Percentiles rank a stretch among this genome's conserved stretches.
These are phyloP conservation scores for Berghia stephanieae DNA, from an alignment of 1,140 invertebrate genomes.

Conservation along the genomic window DNA sequence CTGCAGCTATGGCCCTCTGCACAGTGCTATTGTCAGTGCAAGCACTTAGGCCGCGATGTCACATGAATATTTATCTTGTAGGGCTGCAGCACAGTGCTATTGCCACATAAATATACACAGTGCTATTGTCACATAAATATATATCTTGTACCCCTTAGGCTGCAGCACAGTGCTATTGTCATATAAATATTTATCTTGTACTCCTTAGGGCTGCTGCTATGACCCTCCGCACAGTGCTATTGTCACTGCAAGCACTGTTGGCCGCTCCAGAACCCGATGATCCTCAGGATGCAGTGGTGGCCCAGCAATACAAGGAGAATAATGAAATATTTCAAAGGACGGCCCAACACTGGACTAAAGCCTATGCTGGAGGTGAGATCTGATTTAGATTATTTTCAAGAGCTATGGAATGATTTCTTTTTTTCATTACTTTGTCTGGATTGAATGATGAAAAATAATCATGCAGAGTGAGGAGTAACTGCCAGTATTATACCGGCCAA, in stretches of 20 bases:
- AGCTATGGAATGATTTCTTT: neutral
- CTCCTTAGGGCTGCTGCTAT: slow-evolving; percentile 91
- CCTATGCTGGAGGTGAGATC: slow-evolving; percentile 79
- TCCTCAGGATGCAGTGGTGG: slow-evolving; percentile 88
- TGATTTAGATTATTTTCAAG: neutral
- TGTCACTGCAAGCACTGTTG: slow-evolving; percentile 90
- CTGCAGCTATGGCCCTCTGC: too few species aligned
- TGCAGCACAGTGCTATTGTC: too few species aligned
- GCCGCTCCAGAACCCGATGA: slow-evolving; percentile 95
- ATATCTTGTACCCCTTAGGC: too few species aligned
- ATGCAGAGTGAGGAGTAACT: neutral
- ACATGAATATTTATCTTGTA: too few species aligned
- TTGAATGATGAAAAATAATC: neutral
- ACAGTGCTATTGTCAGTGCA: too few species aligned
- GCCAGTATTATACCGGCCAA: neutral
- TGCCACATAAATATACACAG: too few species aligned
- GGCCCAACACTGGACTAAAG: slow-evolving; percentile 93
- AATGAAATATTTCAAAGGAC: slow-evolving; percentile 86
- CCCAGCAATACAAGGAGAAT: slow-evolving; percentile 93
- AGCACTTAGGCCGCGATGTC: too few species aligned
- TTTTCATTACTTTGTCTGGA: neutral
- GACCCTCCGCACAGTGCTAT: slow-evolving; percentile 93
- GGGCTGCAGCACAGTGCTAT: too few species aligned
- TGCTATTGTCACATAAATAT: too few species aligned
- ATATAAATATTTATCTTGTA: too few species aligned